Base-by-base conservation (phyloP, 2,113 vertebrate genomes). In the Dolichotis patagonum region DNA sequence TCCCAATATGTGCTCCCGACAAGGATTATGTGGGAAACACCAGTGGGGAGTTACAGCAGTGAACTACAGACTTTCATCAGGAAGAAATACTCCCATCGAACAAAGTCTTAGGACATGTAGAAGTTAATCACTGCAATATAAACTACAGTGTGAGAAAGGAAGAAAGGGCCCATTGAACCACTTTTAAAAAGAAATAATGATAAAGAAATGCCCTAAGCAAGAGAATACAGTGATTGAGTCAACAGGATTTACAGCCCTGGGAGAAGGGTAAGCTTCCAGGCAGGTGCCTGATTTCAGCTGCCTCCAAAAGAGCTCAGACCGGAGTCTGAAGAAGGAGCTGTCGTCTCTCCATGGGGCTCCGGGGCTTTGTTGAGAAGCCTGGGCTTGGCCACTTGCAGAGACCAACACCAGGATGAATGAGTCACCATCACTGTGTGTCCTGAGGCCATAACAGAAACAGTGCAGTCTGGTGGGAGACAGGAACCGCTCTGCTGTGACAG, bases 41-140 rank as follows among this genome's bases (percentile, higher is more conserved):
- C 60, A 54, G 7, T 32, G 20, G 35, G 30, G n/a, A 38, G 9
- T 24, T 35, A 63, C 11, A 30, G n/a, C 1, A 52, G 28, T 35
- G 83, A 85, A 83, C 14, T 95, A 41, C 35, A 88, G 32, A 62
- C 52, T 77, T 32, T 8, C 35, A 54, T 41, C 41, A 46, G 35
- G 65, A 86, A 93, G 84, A 56, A 81, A 35, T 41, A 62, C 6
- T 93, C 73, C 6, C 32, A 7, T 26, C 90, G 43, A 63, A 91
- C 65, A 75, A 93, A 91, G 90, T 9, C 24, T 14, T 80, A 46
- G 35, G 71, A 58, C 6, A 62, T 38, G 49, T 4, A 62, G 43
- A 67, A 78, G 11, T 91, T 77, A 69, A 81, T 77, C 17, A 81
- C 26, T 28, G 32, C 49, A 71, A 56, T 88, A 83, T 94, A 90